phyloP scores from a whole-genome alignment of 2,113 vertebrate species.

The Blennius ocellaris region DNA sequence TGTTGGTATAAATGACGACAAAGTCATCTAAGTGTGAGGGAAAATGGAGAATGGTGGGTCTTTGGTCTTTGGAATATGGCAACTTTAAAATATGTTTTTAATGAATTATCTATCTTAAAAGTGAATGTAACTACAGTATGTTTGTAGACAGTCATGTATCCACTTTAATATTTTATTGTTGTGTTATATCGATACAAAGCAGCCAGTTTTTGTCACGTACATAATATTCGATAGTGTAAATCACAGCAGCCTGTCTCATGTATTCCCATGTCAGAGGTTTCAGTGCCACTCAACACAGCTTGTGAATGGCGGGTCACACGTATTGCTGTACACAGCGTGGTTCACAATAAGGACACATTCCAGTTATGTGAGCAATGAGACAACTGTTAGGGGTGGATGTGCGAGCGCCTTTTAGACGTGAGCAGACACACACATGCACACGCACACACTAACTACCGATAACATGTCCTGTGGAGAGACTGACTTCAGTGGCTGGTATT shows the following conservation, averaged over 20 bases:
- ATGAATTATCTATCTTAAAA: background rate
- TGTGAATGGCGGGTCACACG: slow-evolving; percentile 17
- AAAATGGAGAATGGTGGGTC: slow-evolving; percentile 4
- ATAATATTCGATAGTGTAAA: slow-evolving; percentile 19
- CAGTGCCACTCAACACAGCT: slow-evolving; percentile 37
- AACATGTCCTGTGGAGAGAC: background rate
- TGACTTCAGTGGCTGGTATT: background rate
- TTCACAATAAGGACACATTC: slow-evolving; percentile 22
- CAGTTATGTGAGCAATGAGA: slow-evolving; percentile 38
- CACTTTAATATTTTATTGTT: slow-evolving; percentile 4
- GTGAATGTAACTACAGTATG: background rate
- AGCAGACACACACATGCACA: slow-evolving; percentile 4
- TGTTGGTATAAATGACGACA: slow-evolving; percentile 32
- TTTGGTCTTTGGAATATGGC: slow-evolving; percentile 12
- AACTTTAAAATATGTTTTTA: background rate
- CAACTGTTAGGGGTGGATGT: slow-evolving; percentile 30
- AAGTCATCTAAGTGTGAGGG: slow-evolving; percentile 38
- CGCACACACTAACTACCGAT: background rate
- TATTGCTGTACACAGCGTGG: background rate
- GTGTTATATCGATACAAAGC: background rate
- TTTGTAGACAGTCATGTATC: background rate
- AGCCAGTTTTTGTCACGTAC: background rate
- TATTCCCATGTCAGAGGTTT: slow-evolving; percentile 32
- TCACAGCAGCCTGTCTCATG: slow-evolving; percentile 9
- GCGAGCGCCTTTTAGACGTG: background rate